A percentile compares a stretch with the other conserved stretches of the same genome.
Evolutionary conservation across 1,140 invertebrate genomes (phyloP).

Genomic region (Heliconius himera): DNA sequence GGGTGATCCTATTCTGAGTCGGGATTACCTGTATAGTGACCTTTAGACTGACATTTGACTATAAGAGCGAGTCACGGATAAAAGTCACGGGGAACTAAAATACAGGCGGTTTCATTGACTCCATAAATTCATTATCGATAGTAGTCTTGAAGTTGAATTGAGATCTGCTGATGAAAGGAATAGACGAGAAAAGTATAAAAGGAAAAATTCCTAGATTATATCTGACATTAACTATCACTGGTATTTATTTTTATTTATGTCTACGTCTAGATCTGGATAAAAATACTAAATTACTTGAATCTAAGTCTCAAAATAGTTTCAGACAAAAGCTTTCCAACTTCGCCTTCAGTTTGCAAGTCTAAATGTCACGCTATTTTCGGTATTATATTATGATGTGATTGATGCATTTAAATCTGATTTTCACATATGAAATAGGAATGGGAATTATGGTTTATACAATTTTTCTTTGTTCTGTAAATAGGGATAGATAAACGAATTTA

Average conservation of each 20-base stretch:
- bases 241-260: background rate
- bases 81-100: background rate
- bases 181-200: background rate
- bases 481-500: too few species aligned
- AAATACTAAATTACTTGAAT: background rate
- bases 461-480: too few species aligned
- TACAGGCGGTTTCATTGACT: background rate
- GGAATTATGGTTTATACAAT: too few species aligned
- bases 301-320: background rate
- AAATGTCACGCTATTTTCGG: background rate
- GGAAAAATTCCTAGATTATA: background rate
- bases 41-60: too few species aligned
- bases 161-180: background rate
- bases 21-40: too few species aligned
- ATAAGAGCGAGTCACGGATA: background rate
- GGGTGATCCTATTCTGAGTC: too few species aligned
- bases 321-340: constrained; percentile 7
- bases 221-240: background rate
- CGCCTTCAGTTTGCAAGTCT: background rate
- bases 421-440: background rate
- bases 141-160: background rate
- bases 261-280: background rate
- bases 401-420: background rate
- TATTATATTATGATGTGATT: background rate
- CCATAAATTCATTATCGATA: constrained; percentile 1